Evolutionary conservation across 2,113 vertebrate species (phyloP).

Genomic region (human): DNA sequence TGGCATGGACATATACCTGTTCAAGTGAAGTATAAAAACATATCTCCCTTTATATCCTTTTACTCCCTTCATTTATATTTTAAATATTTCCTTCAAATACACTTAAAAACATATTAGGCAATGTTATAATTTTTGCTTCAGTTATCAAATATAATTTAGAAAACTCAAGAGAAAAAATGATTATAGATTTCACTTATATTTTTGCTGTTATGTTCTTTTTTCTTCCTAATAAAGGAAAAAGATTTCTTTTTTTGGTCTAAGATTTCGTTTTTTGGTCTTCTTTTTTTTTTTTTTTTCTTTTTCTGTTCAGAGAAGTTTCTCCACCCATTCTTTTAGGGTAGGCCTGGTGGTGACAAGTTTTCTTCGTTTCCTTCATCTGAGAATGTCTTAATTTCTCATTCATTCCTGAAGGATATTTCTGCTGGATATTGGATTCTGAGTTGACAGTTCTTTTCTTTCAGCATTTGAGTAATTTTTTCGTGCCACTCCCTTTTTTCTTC

Average conservation of each 20-base stretch:
- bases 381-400: not conserved
- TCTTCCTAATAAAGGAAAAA: not conserved
- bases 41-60: not conserved
- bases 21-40: not conserved
- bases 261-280: not conserved
- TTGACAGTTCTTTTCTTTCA: not conserved
- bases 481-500: not conserved
- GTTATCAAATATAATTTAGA: not conserved
- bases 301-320: not conserved
- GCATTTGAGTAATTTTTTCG: not conserved
- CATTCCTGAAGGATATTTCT: not conserved
- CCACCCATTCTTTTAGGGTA: not conserved
- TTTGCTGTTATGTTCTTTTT: not conserved
- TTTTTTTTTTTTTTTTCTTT: not conserved
- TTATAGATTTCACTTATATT: not conserved
- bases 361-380: not conserved
- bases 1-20: not conserved
- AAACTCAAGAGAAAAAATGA: not conserved
- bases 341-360: not conserved
- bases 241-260: not conserved
- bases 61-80: not conserved
- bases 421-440: not conserved
- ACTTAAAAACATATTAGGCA: not conserved
- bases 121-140: not conserved
- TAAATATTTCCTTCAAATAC: not conserved